These are phyloP conservation scores for Orthosia incerta DNA, from an alignment of 2,888 invertebrate species.

Conservation along the genomic window DNA sequence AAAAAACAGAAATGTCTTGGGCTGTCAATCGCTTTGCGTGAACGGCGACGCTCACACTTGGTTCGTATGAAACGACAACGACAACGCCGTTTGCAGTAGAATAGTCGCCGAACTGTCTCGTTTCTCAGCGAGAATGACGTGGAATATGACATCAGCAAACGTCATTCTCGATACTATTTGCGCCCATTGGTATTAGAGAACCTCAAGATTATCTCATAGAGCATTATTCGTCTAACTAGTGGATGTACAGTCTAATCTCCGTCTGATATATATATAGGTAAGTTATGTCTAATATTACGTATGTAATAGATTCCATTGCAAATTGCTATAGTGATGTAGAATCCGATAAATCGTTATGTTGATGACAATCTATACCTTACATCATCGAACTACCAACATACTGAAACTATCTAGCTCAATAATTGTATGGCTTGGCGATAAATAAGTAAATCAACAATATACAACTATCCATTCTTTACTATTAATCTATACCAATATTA, in stretches of 20 bases:
- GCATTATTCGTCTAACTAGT: not conserved
- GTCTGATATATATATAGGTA: not conserved
- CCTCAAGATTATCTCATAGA: not conserved
- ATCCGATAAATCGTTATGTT: not conserved
- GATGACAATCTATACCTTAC: not conserved
- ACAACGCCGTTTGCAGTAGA: too few relatives aligned
- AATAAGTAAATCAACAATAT: too few relatives aligned
- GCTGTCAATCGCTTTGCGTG: too few relatives aligned
- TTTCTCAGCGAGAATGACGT: not conserved
- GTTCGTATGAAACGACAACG: too few relatives aligned
- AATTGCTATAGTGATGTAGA: too few relatives aligned
- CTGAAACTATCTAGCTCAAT: not conserved
- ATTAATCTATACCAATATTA: too few relatives aligned
- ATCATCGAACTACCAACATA: not conserved
- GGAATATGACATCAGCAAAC: not conserved
- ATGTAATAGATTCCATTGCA: constrained; percentile 2
- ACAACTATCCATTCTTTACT: too few relatives aligned
- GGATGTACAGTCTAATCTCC: not conserved
- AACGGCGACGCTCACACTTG: too few relatives aligned
- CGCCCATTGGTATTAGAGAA: not conserved
- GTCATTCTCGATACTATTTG: not conserved
- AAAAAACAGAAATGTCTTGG: too few relatives aligned
- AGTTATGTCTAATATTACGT: not conserved
- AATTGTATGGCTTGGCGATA: not conserved
- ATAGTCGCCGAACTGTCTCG: too few relatives aligned